phyloP scores from a whole-genome alignment of 2,113 vertebrate genomes.

The Scomber colias region DNA sequence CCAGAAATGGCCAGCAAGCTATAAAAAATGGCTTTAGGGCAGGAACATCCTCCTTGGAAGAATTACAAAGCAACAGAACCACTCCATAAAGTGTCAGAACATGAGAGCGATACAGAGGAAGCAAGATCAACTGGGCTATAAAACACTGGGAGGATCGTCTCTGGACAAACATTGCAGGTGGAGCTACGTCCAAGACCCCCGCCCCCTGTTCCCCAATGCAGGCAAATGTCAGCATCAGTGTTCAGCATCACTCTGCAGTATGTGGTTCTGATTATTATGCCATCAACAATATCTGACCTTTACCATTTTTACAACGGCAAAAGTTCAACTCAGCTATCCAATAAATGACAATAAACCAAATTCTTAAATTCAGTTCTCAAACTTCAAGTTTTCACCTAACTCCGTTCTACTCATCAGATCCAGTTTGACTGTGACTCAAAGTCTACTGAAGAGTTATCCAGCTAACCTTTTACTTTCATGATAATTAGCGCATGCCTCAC shows the following conservation, averaged over 20 bases:
- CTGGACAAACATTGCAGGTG: constrained; percentile 63
- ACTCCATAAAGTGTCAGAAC: constrained; percentile 68
- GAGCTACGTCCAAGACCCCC: constrained; percentile 47
- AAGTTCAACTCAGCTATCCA: constrained; percentile 27
- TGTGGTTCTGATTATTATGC: constrained; percentile 52
- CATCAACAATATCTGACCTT: constrained; percentile 34
- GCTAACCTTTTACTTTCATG: constrained; percentile 64
- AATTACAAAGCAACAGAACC: constrained; percentile 61
- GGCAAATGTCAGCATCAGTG: constrained; percentile 46
- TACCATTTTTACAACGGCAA: constrained; percentile 11
- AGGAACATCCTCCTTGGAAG: constrained; percentile 70
- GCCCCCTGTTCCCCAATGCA: constrained; percentile 30
- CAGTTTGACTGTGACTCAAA: constrained; percentile 44
- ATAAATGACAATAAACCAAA: constrained; percentile 22
- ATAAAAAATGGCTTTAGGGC: constrained; percentile 56
- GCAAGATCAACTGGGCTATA: constrained; percentile 59
- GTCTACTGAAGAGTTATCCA: constrained; percentile 37
- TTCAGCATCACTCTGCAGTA: constrained; percentile 43
- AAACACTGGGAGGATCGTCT: constrained; percentile 61
- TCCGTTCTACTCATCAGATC: constrained; percentile 23
- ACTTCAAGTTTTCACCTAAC: constrained; percentile 26
- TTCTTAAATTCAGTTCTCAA: constrained; percentile 19
- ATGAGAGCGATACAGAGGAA: constrained; percentile 52
- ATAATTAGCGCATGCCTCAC: constrained; percentile 69
- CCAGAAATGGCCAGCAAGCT: constrained; percentile 61